Evolutionary conservation across 1,140 invertebrate species (phyloP).

Genomic region (Meloidogyne floridensis): DNA sequence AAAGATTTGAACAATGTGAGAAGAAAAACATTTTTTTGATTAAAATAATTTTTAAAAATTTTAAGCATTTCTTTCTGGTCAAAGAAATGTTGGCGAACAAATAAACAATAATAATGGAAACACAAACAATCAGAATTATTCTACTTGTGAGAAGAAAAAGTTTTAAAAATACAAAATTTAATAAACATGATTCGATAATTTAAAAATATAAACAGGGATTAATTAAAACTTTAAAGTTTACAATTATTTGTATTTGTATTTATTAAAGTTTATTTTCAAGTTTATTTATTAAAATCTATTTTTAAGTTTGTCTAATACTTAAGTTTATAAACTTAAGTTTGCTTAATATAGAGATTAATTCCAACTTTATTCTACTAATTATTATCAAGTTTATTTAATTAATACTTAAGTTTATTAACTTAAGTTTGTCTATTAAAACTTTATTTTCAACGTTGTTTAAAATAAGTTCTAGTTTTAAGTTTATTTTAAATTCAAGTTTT

Average conservation of each 20-base stretch:
- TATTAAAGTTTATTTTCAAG: not conserved
- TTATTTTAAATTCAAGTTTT: not conserved
- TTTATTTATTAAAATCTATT: not conserved
- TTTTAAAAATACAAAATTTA: not conserved
- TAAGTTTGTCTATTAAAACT: too few relatives aligned
- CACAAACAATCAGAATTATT: not conserved
- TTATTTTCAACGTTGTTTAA: too few relatives aligned
- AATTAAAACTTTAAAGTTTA: not conserved
- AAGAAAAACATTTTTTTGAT: not conserved
- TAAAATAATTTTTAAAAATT: not conserved
- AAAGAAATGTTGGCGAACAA: constrained; percentile 5
- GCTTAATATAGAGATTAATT: too few relatives aligned
- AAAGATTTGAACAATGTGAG: not conserved
- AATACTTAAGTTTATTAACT: too few relatives aligned
- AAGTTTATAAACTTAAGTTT: too few relatives aligned
- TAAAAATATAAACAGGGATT: not conserved
- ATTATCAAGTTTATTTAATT: too few relatives aligned
- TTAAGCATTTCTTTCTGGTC: not conserved
- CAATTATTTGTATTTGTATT: not conserved
- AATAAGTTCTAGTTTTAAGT: not conserved
- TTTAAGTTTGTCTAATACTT: too few relatives aligned
- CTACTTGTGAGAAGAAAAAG: not conserved
- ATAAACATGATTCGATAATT: constrained; percentile 2
- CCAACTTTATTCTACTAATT: too few relatives aligned
- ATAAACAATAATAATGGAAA: not conserved